Conservation (phyloP, 2,797 vertebrate genomes). For the Cossypha dichroa region DNA sequence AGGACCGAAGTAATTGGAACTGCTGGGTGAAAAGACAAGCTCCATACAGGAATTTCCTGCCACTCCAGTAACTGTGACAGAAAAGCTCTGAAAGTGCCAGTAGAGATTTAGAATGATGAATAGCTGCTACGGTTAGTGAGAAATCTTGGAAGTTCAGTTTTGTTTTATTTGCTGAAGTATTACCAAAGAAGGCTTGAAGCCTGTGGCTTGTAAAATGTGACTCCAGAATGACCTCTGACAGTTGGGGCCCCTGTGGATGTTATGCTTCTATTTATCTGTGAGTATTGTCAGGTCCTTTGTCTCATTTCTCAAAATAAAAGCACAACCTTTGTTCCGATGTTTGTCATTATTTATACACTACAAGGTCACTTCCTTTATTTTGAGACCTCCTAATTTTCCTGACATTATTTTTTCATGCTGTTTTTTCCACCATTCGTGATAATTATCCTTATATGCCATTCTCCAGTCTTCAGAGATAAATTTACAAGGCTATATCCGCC, state of each 20-base stretch:
- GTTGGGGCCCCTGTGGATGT: background rate
- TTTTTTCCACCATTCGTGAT: background rate
- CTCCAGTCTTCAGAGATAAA: constrained; percentile 6
- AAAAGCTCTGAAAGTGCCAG: constrained; percentile 53
- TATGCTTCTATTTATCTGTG: constrained; percentile 37
- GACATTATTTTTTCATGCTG: background rate
- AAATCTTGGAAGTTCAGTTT: constrained; percentile 47
- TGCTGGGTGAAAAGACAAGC: constrained; percentile 66
- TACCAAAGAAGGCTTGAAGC: constrained; percentile 40
- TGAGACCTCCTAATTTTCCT: constrained; percentile 33
- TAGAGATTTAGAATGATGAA: constrained; percentile 69
- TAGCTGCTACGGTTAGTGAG: constrained; percentile 47
- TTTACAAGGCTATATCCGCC: background rate
- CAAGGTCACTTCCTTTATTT: constrained; percentile 15
- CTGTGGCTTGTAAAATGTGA: constrained; percentile 37
- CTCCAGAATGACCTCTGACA: constrained; percentile 39
- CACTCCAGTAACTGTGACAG: constrained; percentile 46
- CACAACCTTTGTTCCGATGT: background rate
- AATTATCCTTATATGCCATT: constrained; percentile 21
- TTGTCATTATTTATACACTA: constrained; percentile 40
- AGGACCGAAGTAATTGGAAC: constrained; percentile 69
- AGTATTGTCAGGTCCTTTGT: constrained; percentile 31
- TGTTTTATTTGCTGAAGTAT: constrained; percentile 61
- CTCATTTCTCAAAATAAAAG: constrained; percentile 54
- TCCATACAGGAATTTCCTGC: constrained; percentile 60